These are phyloP conservation scores for Thrips palmi DNA, from an alignment of 1,140 invertebrate genomes.

Conservation along the genomic window DNA sequence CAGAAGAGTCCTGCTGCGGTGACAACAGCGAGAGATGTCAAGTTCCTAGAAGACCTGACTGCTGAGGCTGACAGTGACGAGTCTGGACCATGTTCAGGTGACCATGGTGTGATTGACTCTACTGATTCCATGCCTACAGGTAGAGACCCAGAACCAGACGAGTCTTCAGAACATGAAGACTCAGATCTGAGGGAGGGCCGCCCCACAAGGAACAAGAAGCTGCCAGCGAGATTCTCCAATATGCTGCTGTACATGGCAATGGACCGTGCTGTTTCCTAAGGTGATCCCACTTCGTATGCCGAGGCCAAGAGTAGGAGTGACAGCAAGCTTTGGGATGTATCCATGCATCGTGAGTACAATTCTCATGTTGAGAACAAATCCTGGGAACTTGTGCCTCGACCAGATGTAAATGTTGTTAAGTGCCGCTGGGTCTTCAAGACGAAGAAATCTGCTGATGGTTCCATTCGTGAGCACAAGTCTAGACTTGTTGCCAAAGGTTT, in stretches of 20 bases:
- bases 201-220: neutral
- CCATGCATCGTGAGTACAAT: constrained; percentile 13
- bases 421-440: constrained; percentile 22
- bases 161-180: too few species aligned
- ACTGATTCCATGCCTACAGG: too few species aligned
- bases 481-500: constrained; percentile 23
- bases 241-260: too few species aligned
- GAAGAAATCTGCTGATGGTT: constrained; percentile 18
- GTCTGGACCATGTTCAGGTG: neutral
- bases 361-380: constrained; percentile 14
- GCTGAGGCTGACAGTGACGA: too few species aligned
- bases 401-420: constrained; percentile 17
- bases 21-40: neutral
- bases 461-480: constrained; percentile 22
- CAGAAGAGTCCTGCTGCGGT: too few species aligned
- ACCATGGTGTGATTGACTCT: neutral
- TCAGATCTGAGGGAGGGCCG: too few species aligned
- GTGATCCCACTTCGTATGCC: neutral
- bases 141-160: too few species aligned
- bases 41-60: neutral
- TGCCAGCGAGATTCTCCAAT: neutral
- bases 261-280: too few species aligned
- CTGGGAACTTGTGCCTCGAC: constrained; percentile 21
- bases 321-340: constrained; percentile 7
- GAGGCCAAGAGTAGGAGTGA: constrained; percentile 11